A percentile compares a stretch with the other conserved stretches of the same genome.
These are phyloP conservation scores for Geopemphigus sp. DNA, from an alignment of 1,140 invertebrate species.

Conservation along the genomic window DNA sequence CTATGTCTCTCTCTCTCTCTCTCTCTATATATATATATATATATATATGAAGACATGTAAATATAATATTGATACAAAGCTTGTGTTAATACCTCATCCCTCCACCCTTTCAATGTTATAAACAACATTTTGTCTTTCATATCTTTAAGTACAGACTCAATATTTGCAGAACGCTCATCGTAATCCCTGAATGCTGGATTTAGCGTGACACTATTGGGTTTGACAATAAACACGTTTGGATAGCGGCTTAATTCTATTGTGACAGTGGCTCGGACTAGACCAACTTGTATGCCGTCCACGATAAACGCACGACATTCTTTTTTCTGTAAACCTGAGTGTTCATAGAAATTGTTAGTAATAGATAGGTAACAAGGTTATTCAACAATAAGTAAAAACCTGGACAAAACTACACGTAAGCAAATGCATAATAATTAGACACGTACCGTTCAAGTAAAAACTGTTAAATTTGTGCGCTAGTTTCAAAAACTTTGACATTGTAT, in stretches of 20 bases:
- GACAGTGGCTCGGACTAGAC: slow-evolving; percentile 78
- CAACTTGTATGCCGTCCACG: slow-evolving; percentile 82
- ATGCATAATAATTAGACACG: slow-evolving; percentile 52
- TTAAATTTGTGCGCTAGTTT: slow-evolving; percentile 80
- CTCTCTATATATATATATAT: too few species aligned
- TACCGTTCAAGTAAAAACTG: slow-evolving; percentile 81
- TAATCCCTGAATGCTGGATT: slow-evolving; percentile 83
- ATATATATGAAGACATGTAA: not conserved
- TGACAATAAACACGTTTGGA: slow-evolving; percentile 69
- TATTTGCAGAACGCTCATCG: slow-evolving; percentile 70
- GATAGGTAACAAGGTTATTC: not conserved
- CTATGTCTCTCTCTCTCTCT: too few species aligned
- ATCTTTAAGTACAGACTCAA: slow-evolving; percentile 77
- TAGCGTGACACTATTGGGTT: slow-evolving; percentile 69
- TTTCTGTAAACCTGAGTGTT: slow-evolving; percentile 65
- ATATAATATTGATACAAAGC: not conserved
- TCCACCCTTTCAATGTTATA: slow-evolving; percentile 78
- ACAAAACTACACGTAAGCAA: not conserved
- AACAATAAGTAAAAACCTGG: too few species aligned
- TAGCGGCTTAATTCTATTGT: slow-evolving; percentile 74
- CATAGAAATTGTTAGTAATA: slow-evolving; percentile 50
- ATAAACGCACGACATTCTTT: slow-evolving; percentile 80
- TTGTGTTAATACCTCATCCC: slow-evolving; percentile 71
- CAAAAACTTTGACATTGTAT: slow-evolving; percentile 64
- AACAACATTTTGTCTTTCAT: slow-evolving; percentile 67